Conservation (phyloP, 2,888 invertebrate species). For the Brenthis hecate region DNA sequence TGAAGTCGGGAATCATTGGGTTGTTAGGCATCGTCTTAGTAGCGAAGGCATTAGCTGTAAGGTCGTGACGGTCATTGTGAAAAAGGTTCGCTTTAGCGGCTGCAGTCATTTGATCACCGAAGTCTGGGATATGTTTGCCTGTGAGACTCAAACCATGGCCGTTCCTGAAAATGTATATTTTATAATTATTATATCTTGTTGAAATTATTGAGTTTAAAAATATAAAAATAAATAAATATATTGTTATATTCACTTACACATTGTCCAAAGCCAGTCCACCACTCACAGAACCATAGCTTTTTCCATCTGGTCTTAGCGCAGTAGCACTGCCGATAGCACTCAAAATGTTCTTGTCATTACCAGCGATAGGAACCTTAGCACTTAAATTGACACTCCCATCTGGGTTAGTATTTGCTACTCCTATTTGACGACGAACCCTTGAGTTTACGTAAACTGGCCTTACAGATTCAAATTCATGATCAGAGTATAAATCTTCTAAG, state of each 20-base stretch:
- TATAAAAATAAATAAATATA: neutral
- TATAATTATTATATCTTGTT: neutral
- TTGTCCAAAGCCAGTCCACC: conserved; percentile 50
- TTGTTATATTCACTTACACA: conserved; percentile 42
- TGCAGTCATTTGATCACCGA: conserved; percentile 52
- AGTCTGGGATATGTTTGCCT: conserved; percentile 48
- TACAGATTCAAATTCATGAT: conserved; percentile 35
- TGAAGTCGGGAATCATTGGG: conserved; percentile 48
- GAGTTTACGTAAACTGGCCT: conserved; percentile 32
- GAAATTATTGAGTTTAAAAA: neutral
- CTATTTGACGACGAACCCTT: conserved; percentile 43
- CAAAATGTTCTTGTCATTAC: conserved; percentile 41
- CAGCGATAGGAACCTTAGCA: conserved; percentile 42
- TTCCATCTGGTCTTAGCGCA: conserved; percentile 39
- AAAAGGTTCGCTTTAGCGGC: conserved; percentile 51
- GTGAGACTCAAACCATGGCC: conserved; percentile 49
- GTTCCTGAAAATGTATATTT: conserved; percentile 39
- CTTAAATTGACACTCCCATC: conserved; percentile 44
- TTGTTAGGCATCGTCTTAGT: conserved; percentile 48
- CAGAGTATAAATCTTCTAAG: conserved; percentile 34
- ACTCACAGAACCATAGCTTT: conserved; percentile 42
- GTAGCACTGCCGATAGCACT: conserved; percentile 43
- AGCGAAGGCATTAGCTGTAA: conserved; percentile 50
- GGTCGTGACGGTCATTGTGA: conserved; percentile 49
- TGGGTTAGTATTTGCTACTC: conserved; percentile 42